Conservation (phyloP, 1,140 invertebrate genomes). For the Pogonomyrmex barbatus region DNA sequence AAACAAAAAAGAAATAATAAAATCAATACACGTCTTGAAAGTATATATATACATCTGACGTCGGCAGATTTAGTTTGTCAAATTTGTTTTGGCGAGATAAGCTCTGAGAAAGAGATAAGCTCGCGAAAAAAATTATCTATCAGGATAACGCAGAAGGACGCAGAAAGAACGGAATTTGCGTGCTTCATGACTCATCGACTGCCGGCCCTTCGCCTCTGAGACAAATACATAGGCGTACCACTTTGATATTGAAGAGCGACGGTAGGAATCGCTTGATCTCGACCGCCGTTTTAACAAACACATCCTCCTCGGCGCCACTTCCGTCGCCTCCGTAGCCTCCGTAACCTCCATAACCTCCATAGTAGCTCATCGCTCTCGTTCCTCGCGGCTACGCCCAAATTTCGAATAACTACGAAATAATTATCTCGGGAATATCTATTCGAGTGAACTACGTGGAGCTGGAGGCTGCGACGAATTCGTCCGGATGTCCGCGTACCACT, state of each 20-base stretch:
- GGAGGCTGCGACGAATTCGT: background rate
- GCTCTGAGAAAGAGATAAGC: background rate
- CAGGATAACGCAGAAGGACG: background rate
- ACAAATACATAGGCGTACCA: slow-evolving; percentile 79
- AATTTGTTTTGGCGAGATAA: background rate
- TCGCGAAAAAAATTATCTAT: too few species aligned
- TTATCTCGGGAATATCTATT: background rate
- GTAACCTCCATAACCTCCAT: slow-evolving; percentile 34
- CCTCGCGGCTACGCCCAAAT: slow-evolving; percentile 29
- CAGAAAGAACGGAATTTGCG: background rate
- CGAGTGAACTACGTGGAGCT: background rate
- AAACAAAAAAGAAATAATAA: background rate
- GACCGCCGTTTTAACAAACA: slow-evolving; percentile 83
- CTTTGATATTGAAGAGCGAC: slow-evolving; percentile 85
- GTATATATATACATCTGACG: background rate
- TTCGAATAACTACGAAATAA: background rate
- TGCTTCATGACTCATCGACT: slow-evolving; percentile 9
- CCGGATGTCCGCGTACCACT: background rate
- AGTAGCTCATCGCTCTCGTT: slow-evolving; percentile 66
- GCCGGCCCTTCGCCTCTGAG: background rate
- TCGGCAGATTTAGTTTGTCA: background rate
- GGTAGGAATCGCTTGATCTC: slow-evolving; percentile 84
- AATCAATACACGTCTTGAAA: background rate
- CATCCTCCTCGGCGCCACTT: slow-evolving; percentile 75
- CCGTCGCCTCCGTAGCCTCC: slow-evolving; percentile 20